A percentile compares a stretch with the other conserved stretches of the same genome.
These are phyloP conservation scores for Pollenia griseotomentosa DNA, from an alignment of 2,888 invertebrate species.

Conservation along the genomic window DNA sequence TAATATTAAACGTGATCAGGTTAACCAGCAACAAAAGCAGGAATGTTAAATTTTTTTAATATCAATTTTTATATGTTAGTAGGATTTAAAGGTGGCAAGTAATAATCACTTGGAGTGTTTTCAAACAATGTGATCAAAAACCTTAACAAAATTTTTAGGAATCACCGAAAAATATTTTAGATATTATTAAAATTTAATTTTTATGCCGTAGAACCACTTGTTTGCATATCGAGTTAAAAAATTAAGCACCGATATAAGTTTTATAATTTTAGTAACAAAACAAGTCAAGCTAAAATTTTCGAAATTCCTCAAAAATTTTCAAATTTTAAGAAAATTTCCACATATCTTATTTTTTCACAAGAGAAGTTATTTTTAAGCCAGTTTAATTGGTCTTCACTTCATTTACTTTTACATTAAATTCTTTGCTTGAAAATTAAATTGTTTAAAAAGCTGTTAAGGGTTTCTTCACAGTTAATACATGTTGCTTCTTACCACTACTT, in stretches of 20 bases:
- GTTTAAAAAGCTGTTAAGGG: neutral
- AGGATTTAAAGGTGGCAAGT: constrained; percentile 15
- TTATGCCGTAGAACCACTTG: no score
- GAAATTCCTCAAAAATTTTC: no score
- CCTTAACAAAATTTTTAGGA: no score
- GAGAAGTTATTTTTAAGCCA: no score
- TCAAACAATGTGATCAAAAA: neutral
- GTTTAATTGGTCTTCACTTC: neutral
- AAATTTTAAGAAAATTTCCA: no score
- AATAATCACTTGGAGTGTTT: constrained; percentile 13
- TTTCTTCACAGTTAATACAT: neutral
- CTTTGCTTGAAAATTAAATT: neutral
- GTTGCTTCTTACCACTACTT: neutral
- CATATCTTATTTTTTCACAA: no score
- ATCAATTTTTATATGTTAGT: constrained; percentile 14
- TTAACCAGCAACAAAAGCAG: constrained; percentile 43
- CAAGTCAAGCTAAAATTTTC: no score
- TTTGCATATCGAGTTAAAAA: no score
- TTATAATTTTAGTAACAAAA: no score
- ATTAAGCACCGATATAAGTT: no score
- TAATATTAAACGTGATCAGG: constrained; percentile 65
- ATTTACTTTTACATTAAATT: neutral
- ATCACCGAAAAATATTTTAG: no score
- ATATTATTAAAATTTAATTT: no score
- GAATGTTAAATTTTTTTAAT: constrained; percentile 16